Base-by-base conservation (phyloP, 2,888 invertebrate genomes). In the Clusia tigrina region DNA sequence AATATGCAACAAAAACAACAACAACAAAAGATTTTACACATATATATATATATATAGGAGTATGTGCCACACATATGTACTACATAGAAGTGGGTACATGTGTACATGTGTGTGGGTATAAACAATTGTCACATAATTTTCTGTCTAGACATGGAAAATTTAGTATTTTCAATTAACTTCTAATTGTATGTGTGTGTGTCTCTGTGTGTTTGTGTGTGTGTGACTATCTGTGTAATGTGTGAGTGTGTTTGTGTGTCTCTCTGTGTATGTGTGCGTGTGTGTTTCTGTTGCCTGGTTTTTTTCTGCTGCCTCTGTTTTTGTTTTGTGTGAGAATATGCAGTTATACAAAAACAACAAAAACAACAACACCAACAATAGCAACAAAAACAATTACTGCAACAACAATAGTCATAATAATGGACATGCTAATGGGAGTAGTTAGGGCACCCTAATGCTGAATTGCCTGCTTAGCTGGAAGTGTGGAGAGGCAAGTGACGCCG, bases 71-170 rank as follows among this genome's bases (percentile, higher is more conserved):
- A n/a, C n/a, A n/a, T n/a, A n/a, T n/a, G n/a, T n/a, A n/a, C n/a
- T n/a, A n/a, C n/a, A n/a, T n/a, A n/a, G n/a, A n/a, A n/a, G n/a
- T n/a, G n/a, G n/a, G n/a, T n/a, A n/a, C n/a, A n/a, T n/a, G n/a
- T n/a, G n/a, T n/a, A n/a, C n/a, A n/a, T n/a, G n/a, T n/a, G n/a
- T n/a, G n/a, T n/a, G n/a, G n/a, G n/a, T n/a, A n/a, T 67, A 69
- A 73, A 79, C 80, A 80, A 80, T 80, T 80, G 80, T 80, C 80
- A 80, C 79, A 81, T 81, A 80, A 80, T 80, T 81, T 80, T 74
- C 81, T 80, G 80, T 80, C 80, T 80, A 80, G 81, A 80, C 80
- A 73, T 77, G 77, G 74, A 70, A 80, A 80, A 81, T 80, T 80
- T 80, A 79, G 80, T 80, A 80, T 80, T 80, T 80, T 80, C 80